Conservation (phyloP, 2,113 vertebrate genomes). For the Eptatretus burgeri region DNA sequence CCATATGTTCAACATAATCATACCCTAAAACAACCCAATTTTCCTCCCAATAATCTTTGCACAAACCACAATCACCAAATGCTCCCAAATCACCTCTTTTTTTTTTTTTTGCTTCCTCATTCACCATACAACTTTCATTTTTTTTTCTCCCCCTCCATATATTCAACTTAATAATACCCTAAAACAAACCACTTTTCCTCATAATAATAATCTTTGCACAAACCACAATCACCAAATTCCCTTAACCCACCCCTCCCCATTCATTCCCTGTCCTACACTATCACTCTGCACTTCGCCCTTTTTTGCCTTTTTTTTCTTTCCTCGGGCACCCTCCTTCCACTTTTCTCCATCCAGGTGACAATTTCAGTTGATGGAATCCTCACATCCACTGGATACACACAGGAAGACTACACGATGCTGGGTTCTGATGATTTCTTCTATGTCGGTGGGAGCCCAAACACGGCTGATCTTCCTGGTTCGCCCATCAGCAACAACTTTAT, state of each 20-base stretch:
- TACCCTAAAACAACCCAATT: not conserved
- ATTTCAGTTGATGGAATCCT: conserved; percentile 95
- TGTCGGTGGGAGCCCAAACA: conserved; percentile 80
- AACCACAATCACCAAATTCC: no score
- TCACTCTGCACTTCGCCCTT: not conserved
- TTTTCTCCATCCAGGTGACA: conserved; percentile 48
- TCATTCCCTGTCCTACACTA: not conserved
- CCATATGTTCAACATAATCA: conserved; percentile 8
- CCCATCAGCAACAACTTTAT: conserved; percentile 99
- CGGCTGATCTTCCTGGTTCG: conserved; percentile 73
- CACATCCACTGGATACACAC: conserved; percentile 87
- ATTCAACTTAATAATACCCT: conserved; percentile 7
- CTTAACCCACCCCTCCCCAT: not conserved
- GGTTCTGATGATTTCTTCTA: conserved; percentile 97
- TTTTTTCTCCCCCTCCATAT: conserved; percentile 4
- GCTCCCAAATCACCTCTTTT: not conserved
- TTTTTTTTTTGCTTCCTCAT: not conserved
- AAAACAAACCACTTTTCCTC: not conserved
- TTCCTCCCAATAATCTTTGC: not conserved
- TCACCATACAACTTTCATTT: no score
- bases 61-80: no score
- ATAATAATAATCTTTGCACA: not conserved
- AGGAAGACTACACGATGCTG: conserved; percentile 97
- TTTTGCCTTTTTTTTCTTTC: not conserved
- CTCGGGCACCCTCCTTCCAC: not conserved